A percentile compares a stretch with the other conserved stretches of the same genome.
Evolutionary conservation across 2,113 vertebrate species (phyloP).

Genomic region (Dascyllus trimaculatus): DNA sequence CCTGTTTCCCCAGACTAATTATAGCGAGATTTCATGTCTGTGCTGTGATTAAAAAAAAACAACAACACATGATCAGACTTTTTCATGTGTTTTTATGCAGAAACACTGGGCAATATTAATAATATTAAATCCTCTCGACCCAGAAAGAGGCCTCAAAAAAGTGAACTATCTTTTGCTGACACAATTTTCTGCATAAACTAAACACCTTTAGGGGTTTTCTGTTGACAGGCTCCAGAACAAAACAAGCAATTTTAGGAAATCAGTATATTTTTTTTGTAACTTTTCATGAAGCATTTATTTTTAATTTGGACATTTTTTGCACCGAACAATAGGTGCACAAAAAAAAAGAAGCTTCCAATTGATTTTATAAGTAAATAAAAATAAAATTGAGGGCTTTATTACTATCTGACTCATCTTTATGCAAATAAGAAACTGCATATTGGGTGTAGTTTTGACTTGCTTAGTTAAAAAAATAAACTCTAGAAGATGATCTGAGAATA

Average conservation of each 20-base stretch:
- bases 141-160: not conserved
- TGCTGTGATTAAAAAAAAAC: conserved; percentile 38
- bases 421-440: too few species aligned
- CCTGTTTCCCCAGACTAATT: conserved; percentile 39
- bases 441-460: too few species aligned
- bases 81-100: too few species aligned
- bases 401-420: not conserved
- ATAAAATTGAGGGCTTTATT: not conserved
- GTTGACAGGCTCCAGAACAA: not conserved
- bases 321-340: too few species aligned
- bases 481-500: not conserved
- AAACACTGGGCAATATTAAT: too few species aligned
- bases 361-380: not conserved
- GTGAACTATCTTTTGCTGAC: not conserved
- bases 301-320: not conserved
- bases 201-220: not conserved
- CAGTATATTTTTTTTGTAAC: not conserved
- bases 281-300: not conserved
- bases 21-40: conserved; percentile 16
- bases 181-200: not conserved
- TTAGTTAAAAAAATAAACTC: too few species aligned
- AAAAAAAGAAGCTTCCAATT: not conserved
- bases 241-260: not conserved
- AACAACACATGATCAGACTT: not conserved
- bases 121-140: not conserved